Percentiles rank a stretch among this genome's conserved stretches.
These are phyloP conservation scores for Temnothorax nylanderi DNA, from an alignment of 1,140 invertebrate genomes.

Conservation along the genomic window DNA sequence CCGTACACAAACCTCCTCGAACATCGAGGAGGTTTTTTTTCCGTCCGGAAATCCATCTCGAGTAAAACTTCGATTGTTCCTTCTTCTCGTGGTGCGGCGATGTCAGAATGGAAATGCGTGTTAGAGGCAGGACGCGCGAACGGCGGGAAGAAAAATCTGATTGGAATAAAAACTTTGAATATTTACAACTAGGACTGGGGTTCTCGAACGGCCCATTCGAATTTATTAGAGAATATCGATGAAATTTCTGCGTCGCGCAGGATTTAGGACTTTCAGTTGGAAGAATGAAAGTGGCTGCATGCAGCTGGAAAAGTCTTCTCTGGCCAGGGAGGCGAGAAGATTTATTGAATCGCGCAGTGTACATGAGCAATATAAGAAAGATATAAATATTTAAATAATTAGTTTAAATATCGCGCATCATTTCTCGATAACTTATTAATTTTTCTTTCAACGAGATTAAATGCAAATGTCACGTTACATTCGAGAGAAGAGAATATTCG, in stretches of 20 bases:
- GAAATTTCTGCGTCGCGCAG: slow-evolving; percentile 64
- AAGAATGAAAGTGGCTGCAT: slow-evolving; percentile 26
- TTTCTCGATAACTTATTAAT: not conserved
- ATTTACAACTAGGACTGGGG: slow-evolving; percentile 69
- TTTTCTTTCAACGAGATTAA: slow-evolving; percentile 2
- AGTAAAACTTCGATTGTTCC: slow-evolving; percentile 69
- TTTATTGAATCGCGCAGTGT: slow-evolving; percentile 50
- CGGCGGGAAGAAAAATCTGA: slow-evolving; percentile 53
- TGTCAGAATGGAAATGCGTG: slow-evolving; percentile 30
- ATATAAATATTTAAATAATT: not conserved
- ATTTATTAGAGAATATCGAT: slow-evolving; percentile 76
- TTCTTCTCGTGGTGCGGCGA: slow-evolving; percentile 28
- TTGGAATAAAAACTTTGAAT: slow-evolving; percentile 75
- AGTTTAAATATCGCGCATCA: not conserved
- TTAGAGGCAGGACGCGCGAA: not conserved
- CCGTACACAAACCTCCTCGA: slow-evolving; percentile 23
- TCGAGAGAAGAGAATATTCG: slow-evolving; percentile 46
- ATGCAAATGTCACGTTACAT: not conserved
- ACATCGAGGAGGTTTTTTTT: slow-evolving; percentile 50
- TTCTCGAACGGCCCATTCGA: slow-evolving; percentile 64
- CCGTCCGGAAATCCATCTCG: slow-evolving; percentile 61
- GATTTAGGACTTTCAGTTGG: slow-evolving; percentile 52
- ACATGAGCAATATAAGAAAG: not conserved
- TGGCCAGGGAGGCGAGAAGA: not conserved
- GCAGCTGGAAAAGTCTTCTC: slow-evolving; percentile 47